Evolutionary conservation across 2,113 vertebrate genomes (phyloP).

Genomic region (Psophia crepitans): DNA sequence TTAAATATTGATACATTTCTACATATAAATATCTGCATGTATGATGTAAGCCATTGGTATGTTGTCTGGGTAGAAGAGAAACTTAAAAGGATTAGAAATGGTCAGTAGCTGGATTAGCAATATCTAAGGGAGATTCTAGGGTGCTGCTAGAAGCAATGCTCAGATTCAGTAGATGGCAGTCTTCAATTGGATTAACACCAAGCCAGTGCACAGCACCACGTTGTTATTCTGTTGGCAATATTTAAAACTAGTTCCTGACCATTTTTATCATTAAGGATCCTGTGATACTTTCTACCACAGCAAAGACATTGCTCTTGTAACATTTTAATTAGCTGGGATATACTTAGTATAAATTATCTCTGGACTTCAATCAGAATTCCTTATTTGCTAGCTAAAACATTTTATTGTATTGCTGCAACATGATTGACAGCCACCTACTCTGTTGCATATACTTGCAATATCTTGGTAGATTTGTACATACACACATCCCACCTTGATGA

Average conservation of each 20-base stretch:
- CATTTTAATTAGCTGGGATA: neutral
- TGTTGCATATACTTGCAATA: neutral
- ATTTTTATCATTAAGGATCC: neutral
- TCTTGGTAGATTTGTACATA: neutral
- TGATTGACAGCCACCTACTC: neutral
- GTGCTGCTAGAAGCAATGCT: neutral
- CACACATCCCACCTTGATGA: slow-evolving; percentile 82
- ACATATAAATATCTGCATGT: neutral
- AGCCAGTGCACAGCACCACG: neutral
- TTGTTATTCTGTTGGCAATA: neutral
- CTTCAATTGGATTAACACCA: slow-evolving; percentile 33
- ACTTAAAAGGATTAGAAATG: neutral
- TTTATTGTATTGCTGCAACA: neutral
- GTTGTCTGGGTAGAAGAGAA: neutral
- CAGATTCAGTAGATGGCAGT: slow-evolving; percentile 53
- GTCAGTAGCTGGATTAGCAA: neutral
- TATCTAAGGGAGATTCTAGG: neutral
- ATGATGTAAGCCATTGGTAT: neutral
- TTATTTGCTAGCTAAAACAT: neutral
- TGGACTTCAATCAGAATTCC: neutral
- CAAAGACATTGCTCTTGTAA: fast-evolving
- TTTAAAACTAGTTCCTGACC: neutral
- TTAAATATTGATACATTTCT: neutral
- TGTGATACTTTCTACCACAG: neutral
- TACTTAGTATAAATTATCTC: neutral